Percentiles rank a stretch among this genome's conserved stretches.
Conservation (phyloP, 2,888 invertebrate genomes). For the Sphaerophoria rueppellii region DNA sequence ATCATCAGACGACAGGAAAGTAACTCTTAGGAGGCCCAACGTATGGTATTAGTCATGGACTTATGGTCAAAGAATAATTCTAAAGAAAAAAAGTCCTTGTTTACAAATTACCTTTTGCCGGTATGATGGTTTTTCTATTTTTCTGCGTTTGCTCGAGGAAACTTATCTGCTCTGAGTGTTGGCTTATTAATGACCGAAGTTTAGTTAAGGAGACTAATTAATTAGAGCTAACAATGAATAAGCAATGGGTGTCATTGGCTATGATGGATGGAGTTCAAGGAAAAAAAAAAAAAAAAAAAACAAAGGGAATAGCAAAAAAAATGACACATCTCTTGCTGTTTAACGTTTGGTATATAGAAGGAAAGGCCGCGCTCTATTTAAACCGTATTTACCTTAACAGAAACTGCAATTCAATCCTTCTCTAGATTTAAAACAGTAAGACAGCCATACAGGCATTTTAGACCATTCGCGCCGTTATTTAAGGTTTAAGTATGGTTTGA, state of each 20-base stretch:
- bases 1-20: slow-evolving; percentile 33
- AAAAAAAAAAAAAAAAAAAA: background rate
- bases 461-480: slow-evolving; percentile 52
- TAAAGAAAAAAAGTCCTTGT: slow-evolving; percentile 28
- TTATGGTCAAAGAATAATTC: background rate
- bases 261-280: background rate
- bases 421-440: slow-evolving; percentile 8
- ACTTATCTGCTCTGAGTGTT: slow-evolving; percentile 39
- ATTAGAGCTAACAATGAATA: slow-evolving; percentile 50
- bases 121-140: background rate
- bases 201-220: slow-evolving; percentile 66
- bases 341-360: slow-evolving; percentile 52
- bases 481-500: slow-evolving; percentile 8
- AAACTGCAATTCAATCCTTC: background rate
- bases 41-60: slow-evolving; percentile 51
- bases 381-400: slow-evolving; percentile 23
- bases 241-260: slow-evolving; percentile 36
- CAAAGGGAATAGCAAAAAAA: background rate
- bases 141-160: slow-evolving; percentile 4
- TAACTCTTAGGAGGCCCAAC: slow-evolving; percentile 36
- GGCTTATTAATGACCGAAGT: slow-evolving; percentile 66
- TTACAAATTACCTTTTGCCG: slow-evolving; percentile 26
- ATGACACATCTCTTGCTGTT: slow-evolving; percentile 29
- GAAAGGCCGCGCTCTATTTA: slow-evolving; percentile 41
- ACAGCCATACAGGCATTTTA: slow-evolving; percentile 62